These are phyloP conservation scores for Thryonomys swinderianus DNA, from an alignment of 2,113 vertebrate genomes.

Conservation along the genomic window DNA sequence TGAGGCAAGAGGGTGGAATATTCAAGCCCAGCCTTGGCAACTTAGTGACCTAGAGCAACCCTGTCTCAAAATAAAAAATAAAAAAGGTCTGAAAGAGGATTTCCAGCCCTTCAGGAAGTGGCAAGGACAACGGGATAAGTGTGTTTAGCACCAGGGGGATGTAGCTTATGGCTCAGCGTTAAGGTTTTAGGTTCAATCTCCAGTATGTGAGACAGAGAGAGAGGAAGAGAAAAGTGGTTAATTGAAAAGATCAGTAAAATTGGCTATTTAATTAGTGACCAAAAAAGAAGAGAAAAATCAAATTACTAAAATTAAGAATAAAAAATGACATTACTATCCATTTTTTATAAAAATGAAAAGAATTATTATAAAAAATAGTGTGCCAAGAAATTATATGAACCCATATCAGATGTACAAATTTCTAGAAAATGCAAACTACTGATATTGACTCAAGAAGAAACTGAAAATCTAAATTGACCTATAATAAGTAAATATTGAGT, in stretches of 20 bases:
- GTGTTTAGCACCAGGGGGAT: no score
- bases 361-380: neutral
- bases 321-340: neutral
- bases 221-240: neutral
- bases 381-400: neutral
- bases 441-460: conserved; percentile 51
- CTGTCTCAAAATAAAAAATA: neutral
- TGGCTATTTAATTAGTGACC: neutral
- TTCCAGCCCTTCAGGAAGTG: no score
- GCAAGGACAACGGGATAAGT: no score
- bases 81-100: neutral
- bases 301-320: conserved; percentile 18
- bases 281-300: neutral
- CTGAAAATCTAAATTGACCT: conserved; percentile 31
- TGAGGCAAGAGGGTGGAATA: neutral
- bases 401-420: neutral
- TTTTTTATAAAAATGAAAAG: neutral
- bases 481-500: conserved; percentile 65
- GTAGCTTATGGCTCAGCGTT: neutral
- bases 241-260: neutral
- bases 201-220: neutral
- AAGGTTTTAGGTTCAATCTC: neutral
- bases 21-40: no score
- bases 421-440: neutral
- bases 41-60: neutral